Conservation (phyloP, 2,888 invertebrate genomes). For the Erynnis tages region DNA sequence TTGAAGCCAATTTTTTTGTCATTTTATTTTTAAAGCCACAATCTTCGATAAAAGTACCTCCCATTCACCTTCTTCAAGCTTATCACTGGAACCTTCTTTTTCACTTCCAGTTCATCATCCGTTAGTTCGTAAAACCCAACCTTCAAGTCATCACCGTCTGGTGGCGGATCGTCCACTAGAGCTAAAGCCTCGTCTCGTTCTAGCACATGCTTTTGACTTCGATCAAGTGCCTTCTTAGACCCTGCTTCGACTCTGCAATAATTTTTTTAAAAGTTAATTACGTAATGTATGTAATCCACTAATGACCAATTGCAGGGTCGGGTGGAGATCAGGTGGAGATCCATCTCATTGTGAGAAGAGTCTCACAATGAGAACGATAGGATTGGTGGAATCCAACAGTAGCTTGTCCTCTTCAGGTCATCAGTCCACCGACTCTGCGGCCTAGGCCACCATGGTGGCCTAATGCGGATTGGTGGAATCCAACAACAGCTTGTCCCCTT, state of each 20-base stretch:
- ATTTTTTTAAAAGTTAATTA: neutral
- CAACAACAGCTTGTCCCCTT: too few relatives aligned
- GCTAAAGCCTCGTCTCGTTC: conserved; percentile 37
- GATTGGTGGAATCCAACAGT: too few relatives aligned
- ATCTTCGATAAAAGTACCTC: conserved; percentile 19
- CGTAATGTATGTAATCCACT: too few relatives aligned
- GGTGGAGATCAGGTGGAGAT: too few relatives aligned
- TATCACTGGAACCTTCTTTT: conserved; percentile 33
- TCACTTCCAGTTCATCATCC: conserved; percentile 27
- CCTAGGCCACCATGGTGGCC: too few relatives aligned
- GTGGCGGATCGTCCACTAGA: conserved; percentile 40
- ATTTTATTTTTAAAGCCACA: neutral
- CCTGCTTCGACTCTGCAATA: neutral
- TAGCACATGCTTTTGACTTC: conserved; percentile 19
- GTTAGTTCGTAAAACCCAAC: conserved; percentile 34
- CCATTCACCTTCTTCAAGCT: conserved; percentile 41
- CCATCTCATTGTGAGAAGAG: too few relatives aligned
- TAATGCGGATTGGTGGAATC: too few relatives aligned
- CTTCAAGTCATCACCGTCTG: conserved; percentile 49
- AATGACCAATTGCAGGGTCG: too few relatives aligned
- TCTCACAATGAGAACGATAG: too few relatives aligned
- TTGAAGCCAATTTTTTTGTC: neutral
- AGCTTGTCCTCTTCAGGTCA: too few relatives aligned
- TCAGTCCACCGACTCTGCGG: too few relatives aligned
- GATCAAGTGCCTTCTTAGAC: neutral